These are phyloP conservation scores for Lanius ludovicianus DNA, from an alignment of 2,113 vertebrate genomes.

Conservation along the genomic window DNA sequence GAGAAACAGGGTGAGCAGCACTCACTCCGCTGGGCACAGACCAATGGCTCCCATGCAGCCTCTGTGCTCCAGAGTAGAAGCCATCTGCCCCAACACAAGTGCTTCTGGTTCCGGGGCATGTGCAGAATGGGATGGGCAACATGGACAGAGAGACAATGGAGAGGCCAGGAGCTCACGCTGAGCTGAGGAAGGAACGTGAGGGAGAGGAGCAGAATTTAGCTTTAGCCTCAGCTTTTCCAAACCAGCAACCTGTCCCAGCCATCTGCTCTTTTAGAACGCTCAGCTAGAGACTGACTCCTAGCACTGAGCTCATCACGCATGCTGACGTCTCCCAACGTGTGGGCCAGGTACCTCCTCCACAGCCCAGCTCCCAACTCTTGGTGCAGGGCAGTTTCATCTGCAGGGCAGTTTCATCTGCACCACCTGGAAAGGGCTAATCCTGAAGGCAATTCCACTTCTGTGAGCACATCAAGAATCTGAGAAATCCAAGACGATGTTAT, in stretches of 20 bases:
- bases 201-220: not conserved
- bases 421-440: not conserved
- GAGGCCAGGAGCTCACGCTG: rapidly evolving
- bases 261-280: not conserved
- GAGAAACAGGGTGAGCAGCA: rapidly evolving
- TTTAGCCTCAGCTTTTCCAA: not conserved
- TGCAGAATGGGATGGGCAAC: rapidly evolving
- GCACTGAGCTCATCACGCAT: rapidly evolving
- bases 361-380: rapidly evolving
- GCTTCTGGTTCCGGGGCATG: rapidly evolving
- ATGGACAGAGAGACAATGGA: not conserved
- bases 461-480: not conserved
- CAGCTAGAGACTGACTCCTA: not conserved
- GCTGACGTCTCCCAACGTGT: rapidly evolving
- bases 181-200: not conserved
- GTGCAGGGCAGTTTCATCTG: not conserved
- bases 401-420: not conserved
- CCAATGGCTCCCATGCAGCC: not conserved
- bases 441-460: not conserved
- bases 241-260: not conserved
- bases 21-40: rapidly evolving
- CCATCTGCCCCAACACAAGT: rapidly evolving
- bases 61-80: not conserved
- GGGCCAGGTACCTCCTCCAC: not conserved
- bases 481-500: not conserved